phyloP scores from a whole-genome alignment of 2,797 vertebrate genomes.

The Gymnoscopelus microlampas region DNA sequence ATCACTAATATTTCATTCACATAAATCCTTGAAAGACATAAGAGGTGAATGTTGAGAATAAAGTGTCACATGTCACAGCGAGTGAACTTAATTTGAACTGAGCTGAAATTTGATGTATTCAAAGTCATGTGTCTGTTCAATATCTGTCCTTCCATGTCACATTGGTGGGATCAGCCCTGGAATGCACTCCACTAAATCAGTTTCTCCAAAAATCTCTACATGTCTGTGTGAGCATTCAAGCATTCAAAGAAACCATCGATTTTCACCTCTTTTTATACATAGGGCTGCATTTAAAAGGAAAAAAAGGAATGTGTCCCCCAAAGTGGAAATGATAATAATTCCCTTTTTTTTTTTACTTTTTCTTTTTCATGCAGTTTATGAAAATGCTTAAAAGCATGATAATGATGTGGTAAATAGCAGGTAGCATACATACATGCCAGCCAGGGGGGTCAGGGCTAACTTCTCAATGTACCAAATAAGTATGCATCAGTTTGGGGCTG shows the following conservation, averaged over 20 bases:
- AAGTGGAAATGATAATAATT: too few species aligned
- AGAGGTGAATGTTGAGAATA: constrained; percentile 61
- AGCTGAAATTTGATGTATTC: constrained; percentile 75
- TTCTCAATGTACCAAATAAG: background rate
- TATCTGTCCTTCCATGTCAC: constrained; percentile 70
- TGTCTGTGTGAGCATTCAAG: constrained; percentile 27
- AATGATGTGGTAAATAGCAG: background rate
- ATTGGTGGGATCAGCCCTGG: constrained; percentile 41
- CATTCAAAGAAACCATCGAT: background rate
- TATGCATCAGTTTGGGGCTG: background rate
- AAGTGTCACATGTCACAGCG: constrained; percentile 73
- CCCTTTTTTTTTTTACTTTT: too few species aligned
- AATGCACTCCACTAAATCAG: too few species aligned
- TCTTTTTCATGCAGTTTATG: too few species aligned
- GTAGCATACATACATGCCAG: background rate
- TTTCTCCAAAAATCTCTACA: constrained; percentile 36
- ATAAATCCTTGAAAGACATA: constrained; percentile 46
- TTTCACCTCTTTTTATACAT: background rate
- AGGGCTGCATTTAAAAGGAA: background rate
- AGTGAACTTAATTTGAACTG: constrained; percentile 72
- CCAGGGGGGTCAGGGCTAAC: too few species aligned
- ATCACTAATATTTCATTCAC: constrained; percentile 36
- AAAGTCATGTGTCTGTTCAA: constrained; percentile 68
- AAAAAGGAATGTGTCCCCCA: too few species aligned
- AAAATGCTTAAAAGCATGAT: too few species aligned